Percentiles rank a stretch among this genome's conserved stretches.
phyloP scores from a whole-genome alignment of 2,113 vertebrate species.

The Gymnorhina tibicen region DNA sequence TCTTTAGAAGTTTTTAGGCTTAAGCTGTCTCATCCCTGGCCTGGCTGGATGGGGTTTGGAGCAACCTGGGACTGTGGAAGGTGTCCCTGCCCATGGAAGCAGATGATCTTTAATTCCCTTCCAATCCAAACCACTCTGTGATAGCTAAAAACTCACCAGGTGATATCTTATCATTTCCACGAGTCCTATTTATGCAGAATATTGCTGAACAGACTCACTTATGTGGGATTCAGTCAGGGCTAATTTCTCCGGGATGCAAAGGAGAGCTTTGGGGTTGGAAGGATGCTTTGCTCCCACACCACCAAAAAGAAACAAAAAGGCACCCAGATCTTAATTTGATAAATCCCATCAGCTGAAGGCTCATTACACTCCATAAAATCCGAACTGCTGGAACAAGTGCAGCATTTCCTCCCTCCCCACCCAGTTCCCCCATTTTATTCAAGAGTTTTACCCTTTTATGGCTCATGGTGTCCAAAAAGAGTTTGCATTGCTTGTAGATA shows the following conservation, averaged over 20 bases:
- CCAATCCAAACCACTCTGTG: neutral
- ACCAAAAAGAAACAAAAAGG: neutral
- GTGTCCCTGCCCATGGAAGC: neutral
- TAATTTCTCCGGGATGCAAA: neutral
- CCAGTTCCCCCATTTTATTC: neutral
- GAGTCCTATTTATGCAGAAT: neutral
- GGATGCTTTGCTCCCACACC: neutral
- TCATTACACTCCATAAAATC: neutral
- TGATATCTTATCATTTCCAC: neutral
- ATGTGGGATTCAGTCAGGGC: neutral
- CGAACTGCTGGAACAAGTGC: neutral
- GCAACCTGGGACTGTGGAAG: neutral
- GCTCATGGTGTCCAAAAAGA: slow-evolving; percentile 86
- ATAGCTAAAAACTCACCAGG: neutral
- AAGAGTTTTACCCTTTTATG: slow-evolving; percentile 85
- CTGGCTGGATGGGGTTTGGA: neutral
- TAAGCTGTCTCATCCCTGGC: neutral
- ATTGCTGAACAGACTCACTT: neutral
- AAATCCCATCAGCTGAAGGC: neutral
- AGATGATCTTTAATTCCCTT: neutral
- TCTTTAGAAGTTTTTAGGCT: neutral
- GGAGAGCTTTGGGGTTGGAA: neutral
- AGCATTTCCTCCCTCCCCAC: neutral
- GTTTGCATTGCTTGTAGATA: slow-evolving; percentile 90
- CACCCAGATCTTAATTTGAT: neutral